A percentile compares a stretch with the other conserved stretches of the same genome.
These are phyloP conservation scores for zebrafish (Danio rerio) DNA, from an alignment of 2,113 vertebrate species.

Conservation along the genomic window GRCz12tu NC_133178.1:20930501-20931000, in stretches of 20 bases:
- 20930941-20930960: too few relatives aligned
- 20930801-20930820: too few relatives aligned
- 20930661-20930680: constrained; percentile 42
- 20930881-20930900: neutral
- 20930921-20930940: too few relatives aligned
- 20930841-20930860: neutral
- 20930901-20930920: neutral
- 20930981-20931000: too few relatives aligned
- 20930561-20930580: constrained; percentile 12
- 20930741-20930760: constrained; percentile 18
- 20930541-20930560: constrained; percentile 4
- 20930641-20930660: constrained; percentile 33
- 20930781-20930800: too few relatives aligned
- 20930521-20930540: neutral
- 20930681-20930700: constrained; percentile 1
- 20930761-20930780: neutral
- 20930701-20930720: neutral
- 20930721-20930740: constrained; percentile 16
- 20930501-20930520: neutral
- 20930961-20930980: too few relatives aligned
- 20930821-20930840: neutral
- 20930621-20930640: constrained; percentile 32
- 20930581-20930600: constrained; percentile 7
- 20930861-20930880: neutral
- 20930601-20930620: neutral